phyloP scores from a whole-genome alignment of 1,140 invertebrate species.

The Archivesica marissinica region DNA sequence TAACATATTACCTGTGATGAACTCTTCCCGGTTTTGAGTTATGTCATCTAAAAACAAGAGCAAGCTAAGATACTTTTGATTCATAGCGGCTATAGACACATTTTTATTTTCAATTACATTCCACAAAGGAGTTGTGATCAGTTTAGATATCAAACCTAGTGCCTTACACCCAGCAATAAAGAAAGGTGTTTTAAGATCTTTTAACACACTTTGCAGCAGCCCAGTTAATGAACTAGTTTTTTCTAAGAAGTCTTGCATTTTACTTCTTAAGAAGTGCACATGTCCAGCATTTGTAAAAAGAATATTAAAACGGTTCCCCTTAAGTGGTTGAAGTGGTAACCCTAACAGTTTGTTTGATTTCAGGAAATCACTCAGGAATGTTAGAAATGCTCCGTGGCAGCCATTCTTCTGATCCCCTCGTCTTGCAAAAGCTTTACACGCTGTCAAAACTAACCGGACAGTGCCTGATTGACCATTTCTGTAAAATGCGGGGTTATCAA shows the following conservation, averaged over 20 bases:
- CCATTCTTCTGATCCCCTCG: conserved; percentile 35
- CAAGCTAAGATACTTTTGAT: conserved; percentile 2
- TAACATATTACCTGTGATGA: neutral
- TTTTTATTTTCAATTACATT: conserved; percentile 48
- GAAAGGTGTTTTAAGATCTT: conserved; percentile 47
- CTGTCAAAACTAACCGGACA: neutral
- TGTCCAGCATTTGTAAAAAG: conserved; percentile 35
- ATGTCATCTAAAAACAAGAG: neutral
- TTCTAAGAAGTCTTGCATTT: conserved; percentile 1
- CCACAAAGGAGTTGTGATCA: conserved; percentile 63
- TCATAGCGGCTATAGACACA: conserved; percentile 39
- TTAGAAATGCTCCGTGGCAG: conserved; percentile 16
- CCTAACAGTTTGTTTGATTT: neutral
- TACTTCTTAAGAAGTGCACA: neutral
- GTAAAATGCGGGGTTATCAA: neutral
- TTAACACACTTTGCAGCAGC: conserved; percentile 24
- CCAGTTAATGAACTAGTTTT: neutral
- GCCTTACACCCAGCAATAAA: conserved; percentile 65
- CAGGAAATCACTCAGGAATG: conserved; percentile 11
- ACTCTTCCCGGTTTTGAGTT: conserved; percentile 7
- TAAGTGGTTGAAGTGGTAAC: neutral
- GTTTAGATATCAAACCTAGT: conserved; percentile 54
- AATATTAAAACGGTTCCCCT: conserved; percentile 18
- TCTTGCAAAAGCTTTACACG: conserved; percentile 40
- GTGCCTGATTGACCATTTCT: conserved; percentile 23